These are phyloP conservation scores for Calidris pygmaea DNA, from an alignment of 2,113 vertebrate genomes.

Conservation along the genomic window DNA sequence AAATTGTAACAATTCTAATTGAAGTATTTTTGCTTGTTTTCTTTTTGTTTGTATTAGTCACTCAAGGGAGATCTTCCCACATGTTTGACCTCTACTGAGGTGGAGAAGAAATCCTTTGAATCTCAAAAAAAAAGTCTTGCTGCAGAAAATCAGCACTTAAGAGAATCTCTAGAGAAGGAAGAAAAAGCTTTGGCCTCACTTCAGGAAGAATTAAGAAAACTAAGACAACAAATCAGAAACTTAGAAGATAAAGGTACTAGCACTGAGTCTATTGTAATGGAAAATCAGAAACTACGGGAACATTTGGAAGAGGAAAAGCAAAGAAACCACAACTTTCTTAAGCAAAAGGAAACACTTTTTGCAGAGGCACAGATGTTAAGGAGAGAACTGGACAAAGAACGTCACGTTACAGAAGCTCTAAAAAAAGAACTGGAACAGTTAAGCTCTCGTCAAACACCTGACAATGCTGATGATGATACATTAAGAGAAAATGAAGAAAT, in stretches of 20 bases:
- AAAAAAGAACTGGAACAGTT: conserved; percentile 79
- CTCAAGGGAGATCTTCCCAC: conserved; percentile 77
- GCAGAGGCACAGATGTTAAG: conserved; percentile 83
- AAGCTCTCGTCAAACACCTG: conserved; percentile 48
- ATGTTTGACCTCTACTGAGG: conserved; percentile 74
- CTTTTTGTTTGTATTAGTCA: conserved; percentile 64
- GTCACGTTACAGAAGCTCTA: conserved; percentile 74
- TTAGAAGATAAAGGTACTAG: conserved; percentile 80
- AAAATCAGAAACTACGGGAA: conserved; percentile 86
- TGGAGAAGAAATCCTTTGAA: conserved; percentile 76
- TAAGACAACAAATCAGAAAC: conserved; percentile 82
- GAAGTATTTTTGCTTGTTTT: neutral
- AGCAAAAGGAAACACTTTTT: conserved; percentile 81
- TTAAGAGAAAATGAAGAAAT: conserved; percentile 68
- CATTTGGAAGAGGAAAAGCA: conserved; percentile 86
- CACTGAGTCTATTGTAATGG: conserved; percentile 75
- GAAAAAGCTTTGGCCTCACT: conserved; percentile 81
- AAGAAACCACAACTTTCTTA: conserved; percentile 74
- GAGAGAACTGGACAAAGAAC: conserved; percentile 84
- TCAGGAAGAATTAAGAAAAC: conserved; percentile 84
- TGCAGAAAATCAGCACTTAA: conserved; percentile 84
- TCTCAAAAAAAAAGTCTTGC: conserved; percentile 77
- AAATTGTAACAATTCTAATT: conserved; percentile 47
- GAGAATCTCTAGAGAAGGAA: conserved; percentile 82
- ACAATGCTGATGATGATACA: neutral